These are phyloP conservation scores for Ganaspis sp. DNA, from an alignment of 1,140 invertebrate genomes.

Conservation along the genomic window DNA sequence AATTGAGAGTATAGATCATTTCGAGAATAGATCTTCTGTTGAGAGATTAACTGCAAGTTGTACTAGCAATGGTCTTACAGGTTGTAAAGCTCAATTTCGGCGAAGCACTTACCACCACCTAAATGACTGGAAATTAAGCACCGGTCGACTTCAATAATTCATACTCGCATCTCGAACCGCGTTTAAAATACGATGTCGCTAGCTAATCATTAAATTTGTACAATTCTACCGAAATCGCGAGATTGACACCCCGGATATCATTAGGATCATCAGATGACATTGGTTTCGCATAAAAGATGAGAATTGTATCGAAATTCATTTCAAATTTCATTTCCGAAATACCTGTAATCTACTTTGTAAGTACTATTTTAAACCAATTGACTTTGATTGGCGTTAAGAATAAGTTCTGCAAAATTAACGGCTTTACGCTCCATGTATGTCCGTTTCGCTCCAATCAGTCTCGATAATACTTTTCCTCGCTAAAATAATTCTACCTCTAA, in stretches of 20 bases:
- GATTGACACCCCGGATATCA: neutral
- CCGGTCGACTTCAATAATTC: neutral
- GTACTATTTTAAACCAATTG: neutral
- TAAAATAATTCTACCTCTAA: neutral
- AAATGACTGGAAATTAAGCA: conserved; percentile 12
- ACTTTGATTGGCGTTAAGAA: conserved; percentile 21
- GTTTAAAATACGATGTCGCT: conserved; percentile 39
- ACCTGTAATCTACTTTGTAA: neutral
- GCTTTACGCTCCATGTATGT: conserved; percentile 2
- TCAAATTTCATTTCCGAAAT: neutral
- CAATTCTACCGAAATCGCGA: neutral
- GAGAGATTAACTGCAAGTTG: neutral
- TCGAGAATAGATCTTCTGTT: neutral
- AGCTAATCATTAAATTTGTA: conserved; percentile 12
- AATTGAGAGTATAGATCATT: neutral
- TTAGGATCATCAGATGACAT: neutral
- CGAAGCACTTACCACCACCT: neutral
- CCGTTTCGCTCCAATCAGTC: conserved; percentile 14
- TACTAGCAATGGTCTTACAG: neutral
- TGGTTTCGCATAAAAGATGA: neutral
- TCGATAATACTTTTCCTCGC: conserved; percentile 10
- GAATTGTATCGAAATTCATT: conserved; percentile 4
- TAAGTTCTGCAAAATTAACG: conserved; percentile 14
- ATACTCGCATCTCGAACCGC: neutral
- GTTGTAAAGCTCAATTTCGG: neutral